These are phyloP conservation scores for Psophia crepitans DNA, from an alignment of 2,113 vertebrate genomes.

Conservation along the genomic window DNA sequence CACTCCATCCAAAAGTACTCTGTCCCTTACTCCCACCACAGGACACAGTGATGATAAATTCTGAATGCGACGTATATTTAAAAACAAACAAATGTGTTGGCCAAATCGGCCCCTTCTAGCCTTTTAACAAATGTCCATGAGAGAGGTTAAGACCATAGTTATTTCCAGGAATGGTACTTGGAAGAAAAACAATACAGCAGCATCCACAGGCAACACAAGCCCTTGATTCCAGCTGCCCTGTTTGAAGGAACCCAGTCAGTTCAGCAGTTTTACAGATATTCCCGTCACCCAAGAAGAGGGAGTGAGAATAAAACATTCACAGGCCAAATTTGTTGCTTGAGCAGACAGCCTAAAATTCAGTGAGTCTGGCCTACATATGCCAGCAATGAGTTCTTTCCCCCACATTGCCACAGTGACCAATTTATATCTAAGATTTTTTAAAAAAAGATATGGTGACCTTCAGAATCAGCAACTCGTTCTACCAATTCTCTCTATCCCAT, in stretches of 20 bases:
- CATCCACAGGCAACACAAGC: slow-evolving; percentile 37
- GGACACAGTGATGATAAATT: slow-evolving; percentile 4
- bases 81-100: background rate
- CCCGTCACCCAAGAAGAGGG: background rate
- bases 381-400: background rate
- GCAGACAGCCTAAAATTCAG: background rate
- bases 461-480: background rate
- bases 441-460: background rate
- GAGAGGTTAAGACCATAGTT: slow-evolving; percentile 30
- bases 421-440: background rate
- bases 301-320: slow-evolving; percentile 15
- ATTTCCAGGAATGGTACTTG: slow-evolving; percentile 53
- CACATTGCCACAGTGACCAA: background rate
- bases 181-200: slow-evolving; percentile 45
- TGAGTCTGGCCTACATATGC: background rate
- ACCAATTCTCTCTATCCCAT: background rate
- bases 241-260: background rate
- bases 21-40: background rate
- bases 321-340: background rate
- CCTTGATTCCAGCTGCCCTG: slow-evolving; percentile 31
- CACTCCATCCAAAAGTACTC: background rate
- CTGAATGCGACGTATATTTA: background rate
- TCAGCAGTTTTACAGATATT: background rate
- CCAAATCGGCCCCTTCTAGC: background rate
- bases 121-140: background rate